Percentiles rank a stretch among this genome's conserved stretches.
phyloP scores from a whole-genome alignment of 2,113 vertebrate species.

The Entomyzon cyanotis region DNA sequence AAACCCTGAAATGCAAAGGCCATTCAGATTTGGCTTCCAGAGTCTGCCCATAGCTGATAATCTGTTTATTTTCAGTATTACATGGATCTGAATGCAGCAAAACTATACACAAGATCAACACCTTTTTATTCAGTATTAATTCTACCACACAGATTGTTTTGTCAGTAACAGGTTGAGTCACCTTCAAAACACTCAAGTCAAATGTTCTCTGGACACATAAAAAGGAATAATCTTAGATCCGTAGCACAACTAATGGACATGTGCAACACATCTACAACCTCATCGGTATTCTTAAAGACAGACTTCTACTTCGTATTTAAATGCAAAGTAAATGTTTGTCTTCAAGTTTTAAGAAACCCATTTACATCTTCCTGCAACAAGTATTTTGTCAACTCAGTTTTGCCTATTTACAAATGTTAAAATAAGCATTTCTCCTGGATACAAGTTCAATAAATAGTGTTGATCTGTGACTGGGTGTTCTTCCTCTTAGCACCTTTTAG shows the following conservation, averaged over 20 bases:
- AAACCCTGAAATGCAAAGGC: background rate
- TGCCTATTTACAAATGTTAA: background rate
- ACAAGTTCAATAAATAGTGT: background rate
- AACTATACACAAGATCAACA: background rate
- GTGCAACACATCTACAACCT: background rate
- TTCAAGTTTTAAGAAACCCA: background rate
- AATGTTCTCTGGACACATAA: background rate
- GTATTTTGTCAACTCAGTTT: background rate
- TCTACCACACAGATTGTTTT: background rate
- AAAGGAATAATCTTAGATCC: background rate
- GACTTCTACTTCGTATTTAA: background rate
- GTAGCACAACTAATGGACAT: background rate
- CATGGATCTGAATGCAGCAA: background rate
- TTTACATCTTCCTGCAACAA: background rate
- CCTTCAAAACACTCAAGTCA: background rate
- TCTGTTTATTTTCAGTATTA: background rate
- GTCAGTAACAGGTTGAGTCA: background rate
- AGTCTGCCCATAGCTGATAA: background rate
- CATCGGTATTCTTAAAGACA: background rate
- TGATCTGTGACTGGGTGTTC: background rate
- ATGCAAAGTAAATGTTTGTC: background rate
- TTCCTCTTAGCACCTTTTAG: background rate
- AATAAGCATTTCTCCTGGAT: background rate
- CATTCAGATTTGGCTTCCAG: background rate
- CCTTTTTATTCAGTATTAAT: background rate